Evolutionary conservation across 2,797 vertebrate species (phyloP).

Genomic region (Argentina silus): DNA sequence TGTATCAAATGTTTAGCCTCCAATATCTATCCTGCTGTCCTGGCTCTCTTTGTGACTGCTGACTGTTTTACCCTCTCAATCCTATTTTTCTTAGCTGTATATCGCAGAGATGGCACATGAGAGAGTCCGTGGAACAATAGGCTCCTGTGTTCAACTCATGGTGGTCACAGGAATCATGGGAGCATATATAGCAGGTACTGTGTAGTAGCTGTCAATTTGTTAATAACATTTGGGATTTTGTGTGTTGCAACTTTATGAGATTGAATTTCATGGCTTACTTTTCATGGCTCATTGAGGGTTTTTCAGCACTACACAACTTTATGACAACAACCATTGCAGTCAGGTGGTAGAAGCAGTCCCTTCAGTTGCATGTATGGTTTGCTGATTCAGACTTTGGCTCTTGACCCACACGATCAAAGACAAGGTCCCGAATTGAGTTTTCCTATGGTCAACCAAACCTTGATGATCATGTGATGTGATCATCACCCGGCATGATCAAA

Average conservation of each 20-base stretch:
- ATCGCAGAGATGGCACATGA: conserved; percentile 91
- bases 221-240: not conserved
- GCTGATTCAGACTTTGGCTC: not conserved
- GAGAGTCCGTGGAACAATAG: conserved; percentile 84
- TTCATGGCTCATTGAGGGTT: not conserved
- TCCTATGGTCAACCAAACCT: not conserved
- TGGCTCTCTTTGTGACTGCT: not conserved
- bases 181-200: conserved; percentile 88
- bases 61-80: not conserved
- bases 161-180: conserved; percentile 91
- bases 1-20: not conserved
- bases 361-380: not conserved
- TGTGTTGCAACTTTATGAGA: not conserved
- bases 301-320: not conserved
- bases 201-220: not conserved
- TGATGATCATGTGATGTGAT: conserved; percentile 32
- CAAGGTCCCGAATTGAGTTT: not conserved
- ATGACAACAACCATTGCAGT: not conserved
- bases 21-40: not conserved
- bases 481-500: conserved; percentile 10
- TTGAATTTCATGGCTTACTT: not conserved
- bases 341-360: not conserved
- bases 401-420: not conserved
- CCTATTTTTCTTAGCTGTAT: conserved; percentile 80
- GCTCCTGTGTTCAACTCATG: conserved; percentile 94